These are phyloP conservation scores for Scaptodrosophila lebanonensis DNA, from an alignment of 1,140 invertebrate species.

Conservation along the genomic window DNA sequence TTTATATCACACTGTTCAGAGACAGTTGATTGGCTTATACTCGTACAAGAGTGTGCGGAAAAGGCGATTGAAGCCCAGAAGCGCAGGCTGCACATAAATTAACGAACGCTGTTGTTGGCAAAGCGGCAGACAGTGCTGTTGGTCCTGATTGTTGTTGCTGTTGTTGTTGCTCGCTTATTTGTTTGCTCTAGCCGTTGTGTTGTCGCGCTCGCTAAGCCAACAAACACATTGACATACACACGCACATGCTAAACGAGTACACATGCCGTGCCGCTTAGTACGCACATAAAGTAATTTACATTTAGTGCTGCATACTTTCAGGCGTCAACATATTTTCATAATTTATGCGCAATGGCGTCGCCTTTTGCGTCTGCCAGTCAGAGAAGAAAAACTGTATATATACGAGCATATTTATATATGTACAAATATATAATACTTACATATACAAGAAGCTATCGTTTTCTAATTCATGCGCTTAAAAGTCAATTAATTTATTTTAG, in stretches of 20 bases:
- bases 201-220: slow-evolving; percentile 47
- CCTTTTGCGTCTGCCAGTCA: no score
- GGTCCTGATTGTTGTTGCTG: slow-evolving; percentile 1
- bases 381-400: no score
- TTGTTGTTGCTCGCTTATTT: slow-evolving; percentile 8
- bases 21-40: no score
- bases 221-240: slow-evolving; percentile 34
- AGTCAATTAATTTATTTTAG: slow-evolving; percentile 32
- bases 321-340: slow-evolving; percentile 22
- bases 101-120: slow-evolving; percentile 51
- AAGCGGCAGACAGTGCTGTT: slow-evolving; percentile 30
- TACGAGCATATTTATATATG: no score
- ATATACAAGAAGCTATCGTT: no score
- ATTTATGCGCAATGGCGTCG: slow-evolving; percentile 17
- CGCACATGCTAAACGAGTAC: neutral
- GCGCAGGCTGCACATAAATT: slow-evolving; percentile 50
- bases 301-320: slow-evolving; percentile 55
- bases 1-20: no score
- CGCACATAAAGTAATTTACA: slow-evolving; percentile 53
- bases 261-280: slow-evolving; percentile 11
- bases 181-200: slow-evolving; percentile 11
- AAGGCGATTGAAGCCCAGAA: neutral
- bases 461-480: slow-evolving; percentile 12
- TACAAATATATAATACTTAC: no score
- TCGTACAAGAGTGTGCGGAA: no score